Base-by-base conservation (phyloP, 2,888 invertebrate species). In the Machimus rusticus region DNA sequence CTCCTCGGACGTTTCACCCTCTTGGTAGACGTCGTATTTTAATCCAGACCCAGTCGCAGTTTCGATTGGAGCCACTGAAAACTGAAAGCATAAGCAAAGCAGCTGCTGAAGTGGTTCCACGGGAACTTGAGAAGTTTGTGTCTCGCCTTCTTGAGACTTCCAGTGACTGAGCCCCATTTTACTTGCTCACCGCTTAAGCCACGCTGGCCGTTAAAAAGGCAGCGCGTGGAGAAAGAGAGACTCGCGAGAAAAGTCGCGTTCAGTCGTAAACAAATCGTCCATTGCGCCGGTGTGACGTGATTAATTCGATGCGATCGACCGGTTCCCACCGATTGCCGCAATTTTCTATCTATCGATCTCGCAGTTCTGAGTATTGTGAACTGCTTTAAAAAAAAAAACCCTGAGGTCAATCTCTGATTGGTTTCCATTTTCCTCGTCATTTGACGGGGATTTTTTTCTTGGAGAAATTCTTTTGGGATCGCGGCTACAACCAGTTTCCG, bases 181-280 rank as follows among this genome's bases (percentile, higher is more conserved):
- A 66, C 9, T 28, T 28, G 23, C 28, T 66, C 28, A 14, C 28
- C 23, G 19, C 12, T 57, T 51, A 51, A 31, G 51, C 51, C 51
- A 23, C 23, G 57, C 2, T 57, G 57, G 57, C 57, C 57, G 23
- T 23, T 57, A 57, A 23, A 66, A 66, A 66, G 66, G 12, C 31
- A 16, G 37, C 76, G 76, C n/a, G n/a, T 31, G 19, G 28, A 79
- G 46, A 46, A 43, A 39, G 82, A 19, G 28, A 57, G 57, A 82
- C 16, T 37, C 31, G 57, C 39, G 51, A 79, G 66, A 84, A 37
- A 66, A 23, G 19, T 66, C 66, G 66, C 28, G 28, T 74, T 84
- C 84, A 85, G 85, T 85, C 74, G 43, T 85, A 85, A 85, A 85
- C 85, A 85, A 85, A 85, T 74, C 85, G 85, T 74, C 74, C 85